Evolutionary conservation across 2,113 vertebrate genomes (phyloP).

Genomic region (Scortum barcoo): DNA sequence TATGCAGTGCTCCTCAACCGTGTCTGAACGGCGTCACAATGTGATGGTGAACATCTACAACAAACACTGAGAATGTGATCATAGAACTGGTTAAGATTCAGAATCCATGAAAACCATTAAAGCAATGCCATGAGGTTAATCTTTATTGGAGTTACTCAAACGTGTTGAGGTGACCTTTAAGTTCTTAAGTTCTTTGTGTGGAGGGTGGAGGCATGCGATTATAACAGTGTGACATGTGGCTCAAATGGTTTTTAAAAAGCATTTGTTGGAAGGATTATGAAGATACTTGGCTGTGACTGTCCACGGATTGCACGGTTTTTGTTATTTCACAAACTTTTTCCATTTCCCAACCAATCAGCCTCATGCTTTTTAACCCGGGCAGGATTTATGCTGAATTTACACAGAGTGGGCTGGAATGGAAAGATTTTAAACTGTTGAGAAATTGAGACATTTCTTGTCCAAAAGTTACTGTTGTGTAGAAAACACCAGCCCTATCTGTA

Average conservation of each 20-base stretch:
- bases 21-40: neutral
- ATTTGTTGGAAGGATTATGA: neutral
- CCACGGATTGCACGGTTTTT: neutral
- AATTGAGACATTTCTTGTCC: too few species aligned
- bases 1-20: slow-evolving; percentile 1
- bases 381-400: neutral
- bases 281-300: neutral
- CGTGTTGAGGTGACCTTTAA: slow-evolving; percentile 13
- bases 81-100: neutral
- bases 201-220: neutral
- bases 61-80: neutral
- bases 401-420: neutral
- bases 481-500: too few species aligned
- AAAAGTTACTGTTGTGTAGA: too few species aligned
- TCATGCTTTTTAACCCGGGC: too few species aligned
- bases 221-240: neutral
- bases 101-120: neutral
- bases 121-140: neutral
- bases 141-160: slow-evolving; percentile 13
- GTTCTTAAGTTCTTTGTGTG: neutral
- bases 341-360: neutral
- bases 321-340: neutral
- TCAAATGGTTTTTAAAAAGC: neutral
- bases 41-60: neutral
- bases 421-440: neutral